These are phyloP conservation scores for Gallinago nigripennis DNA, from an alignment of 2,797 vertebrate species.

Conservation along the genomic window DNA sequence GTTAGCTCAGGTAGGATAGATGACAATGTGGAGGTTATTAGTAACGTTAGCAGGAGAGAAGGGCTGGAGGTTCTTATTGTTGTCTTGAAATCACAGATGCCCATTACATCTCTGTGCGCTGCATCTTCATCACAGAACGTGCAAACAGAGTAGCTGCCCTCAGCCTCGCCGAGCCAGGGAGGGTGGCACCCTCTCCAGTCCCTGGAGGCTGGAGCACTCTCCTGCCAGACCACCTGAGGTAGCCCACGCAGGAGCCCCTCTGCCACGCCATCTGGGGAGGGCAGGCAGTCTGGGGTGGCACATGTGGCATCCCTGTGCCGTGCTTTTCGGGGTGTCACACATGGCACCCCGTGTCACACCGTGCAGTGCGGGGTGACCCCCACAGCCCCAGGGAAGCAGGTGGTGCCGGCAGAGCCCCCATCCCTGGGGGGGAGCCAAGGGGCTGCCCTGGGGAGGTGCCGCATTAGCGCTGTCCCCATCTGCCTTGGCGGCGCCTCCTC, in stretches of 20 bases:
- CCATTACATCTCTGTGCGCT: accelerated
- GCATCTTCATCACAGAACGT: accelerated
- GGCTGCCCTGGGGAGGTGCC: conserved; percentile 32
- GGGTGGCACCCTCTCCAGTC: neutral
- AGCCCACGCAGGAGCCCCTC: neutral
- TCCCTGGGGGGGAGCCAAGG: neutral
- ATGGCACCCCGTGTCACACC: accelerated
- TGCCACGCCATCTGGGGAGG: neutral
- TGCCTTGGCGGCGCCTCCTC: conserved; percentile 28
- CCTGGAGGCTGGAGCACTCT: neutral
- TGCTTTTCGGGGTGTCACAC: neutral
- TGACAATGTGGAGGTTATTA: neutral
- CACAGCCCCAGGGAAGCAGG: neutral
- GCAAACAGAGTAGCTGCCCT: neutral
- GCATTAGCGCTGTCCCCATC: conserved; percentile 54
- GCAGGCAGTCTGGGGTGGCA: neutral
- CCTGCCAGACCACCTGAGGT: neutral
- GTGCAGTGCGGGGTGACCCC: accelerated
- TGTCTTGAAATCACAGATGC: neutral
- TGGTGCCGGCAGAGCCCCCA: neutral
- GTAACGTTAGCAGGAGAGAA: neutral
- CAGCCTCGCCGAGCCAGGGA: neutral
- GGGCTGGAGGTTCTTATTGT: neutral
- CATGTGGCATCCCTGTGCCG: accelerated
- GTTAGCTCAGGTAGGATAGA: conserved; percentile 60